Evolutionary conservation across 2,113 vertebrate genomes (phyloP).

Genomic region (Prochilodus magdalenae): DNA sequence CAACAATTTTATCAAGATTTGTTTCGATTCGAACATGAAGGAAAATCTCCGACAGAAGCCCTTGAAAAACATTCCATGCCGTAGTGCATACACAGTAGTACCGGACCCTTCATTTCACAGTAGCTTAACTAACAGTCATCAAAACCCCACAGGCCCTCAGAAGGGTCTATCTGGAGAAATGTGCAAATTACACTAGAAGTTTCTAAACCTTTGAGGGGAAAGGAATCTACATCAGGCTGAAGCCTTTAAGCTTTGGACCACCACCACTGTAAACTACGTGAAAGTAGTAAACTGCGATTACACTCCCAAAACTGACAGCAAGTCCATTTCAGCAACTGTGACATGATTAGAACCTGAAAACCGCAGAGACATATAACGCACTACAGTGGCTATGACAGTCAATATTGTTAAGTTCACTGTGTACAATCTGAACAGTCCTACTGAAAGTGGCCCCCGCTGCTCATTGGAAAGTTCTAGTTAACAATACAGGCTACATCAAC

Average conservation of each 20-base stretch:
- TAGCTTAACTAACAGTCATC: conserved; percentile 20
- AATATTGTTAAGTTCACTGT: not conserved
- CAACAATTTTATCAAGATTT: too few relatives aligned
- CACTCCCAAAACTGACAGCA: not conserved
- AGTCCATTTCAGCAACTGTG: not conserved
- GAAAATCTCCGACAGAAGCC: not conserved
- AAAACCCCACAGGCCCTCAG: conserved; percentile 5
- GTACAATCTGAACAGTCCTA: not conserved
- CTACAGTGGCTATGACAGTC: not conserved
- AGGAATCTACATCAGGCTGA: not conserved
- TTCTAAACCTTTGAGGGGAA: conserved; percentile 3
- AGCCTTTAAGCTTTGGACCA: not conserved
- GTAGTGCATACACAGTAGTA: not conserved
- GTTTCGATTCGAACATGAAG: not conserved
- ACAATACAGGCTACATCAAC: not conserved
- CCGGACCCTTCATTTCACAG: conserved; percentile 17
- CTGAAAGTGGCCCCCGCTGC: not conserved
- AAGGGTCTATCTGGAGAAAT: conserved; percentile 51
- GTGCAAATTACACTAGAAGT: conserved; percentile 53
- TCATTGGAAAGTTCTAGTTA: not conserved
- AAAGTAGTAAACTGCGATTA: not conserved
- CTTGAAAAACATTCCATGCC: not conserved
- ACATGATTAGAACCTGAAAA: not conserved
- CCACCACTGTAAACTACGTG: not conserved
- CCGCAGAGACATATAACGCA: too few relatives aligned